Conservation (phyloP, 1,140 invertebrate genomes). For the Campodea augens region DNA sequence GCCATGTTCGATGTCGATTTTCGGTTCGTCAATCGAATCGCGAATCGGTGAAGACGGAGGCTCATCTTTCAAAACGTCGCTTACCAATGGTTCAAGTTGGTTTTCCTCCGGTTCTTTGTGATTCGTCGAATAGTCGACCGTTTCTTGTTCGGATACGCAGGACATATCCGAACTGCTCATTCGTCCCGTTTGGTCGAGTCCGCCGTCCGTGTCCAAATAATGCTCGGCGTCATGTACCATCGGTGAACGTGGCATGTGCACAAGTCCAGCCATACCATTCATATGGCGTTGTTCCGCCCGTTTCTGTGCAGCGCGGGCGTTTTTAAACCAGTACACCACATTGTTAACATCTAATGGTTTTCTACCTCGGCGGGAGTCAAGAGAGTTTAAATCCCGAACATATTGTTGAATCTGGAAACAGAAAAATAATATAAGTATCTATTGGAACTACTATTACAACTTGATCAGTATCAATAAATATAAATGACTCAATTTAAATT, state of each 20-base stretch:
- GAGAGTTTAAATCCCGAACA: conserved; percentile 74
- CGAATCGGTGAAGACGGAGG: conserved; percentile 23
- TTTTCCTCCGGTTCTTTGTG: too few species aligned
- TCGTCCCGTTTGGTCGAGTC: not conserved
- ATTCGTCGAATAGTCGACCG: too few species aligned
- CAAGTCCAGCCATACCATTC: not conserved
- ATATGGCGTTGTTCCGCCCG: conserved; percentile 48
- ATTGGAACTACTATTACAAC: too few species aligned
- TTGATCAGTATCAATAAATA: too few species aligned
- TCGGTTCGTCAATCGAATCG: too few species aligned
- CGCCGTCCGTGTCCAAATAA: conserved; percentile 6
- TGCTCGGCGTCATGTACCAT: not conserved
- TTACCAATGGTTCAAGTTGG: too few species aligned
- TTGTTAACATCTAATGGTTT: conserved; percentile 93
- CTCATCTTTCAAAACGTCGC: too few species aligned
- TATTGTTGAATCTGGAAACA: conserved; percentile 71
- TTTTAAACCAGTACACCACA: conserved; percentile 98
- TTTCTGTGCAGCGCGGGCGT: conserved; percentile 86
- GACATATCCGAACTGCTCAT: conserved; percentile 35
- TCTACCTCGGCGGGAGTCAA: conserved; percentile 74
- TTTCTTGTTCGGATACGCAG: conserved; percentile 15
- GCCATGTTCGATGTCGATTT: too few species aligned
- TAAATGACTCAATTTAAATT: too few species aligned
- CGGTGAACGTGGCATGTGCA: not conserved
- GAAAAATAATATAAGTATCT: conserved; percentile 4